Evolutionary conservation across 2,797 vertebrate genomes (phyloP).

Genomic region (Macropodus opercularis): DNA sequence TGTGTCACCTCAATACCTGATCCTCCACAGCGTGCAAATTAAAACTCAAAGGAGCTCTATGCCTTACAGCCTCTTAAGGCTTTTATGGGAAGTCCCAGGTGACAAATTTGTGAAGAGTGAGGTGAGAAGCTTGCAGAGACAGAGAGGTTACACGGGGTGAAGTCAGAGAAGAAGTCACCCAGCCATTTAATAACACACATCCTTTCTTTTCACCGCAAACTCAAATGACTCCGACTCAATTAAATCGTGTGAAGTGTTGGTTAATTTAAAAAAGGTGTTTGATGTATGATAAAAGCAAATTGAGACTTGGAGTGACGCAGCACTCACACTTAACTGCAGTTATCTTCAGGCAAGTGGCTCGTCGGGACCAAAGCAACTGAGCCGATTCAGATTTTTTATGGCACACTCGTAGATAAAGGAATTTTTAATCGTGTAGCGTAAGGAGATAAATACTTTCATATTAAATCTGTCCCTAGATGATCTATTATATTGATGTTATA

Average conservation of each 20-base stretch:
- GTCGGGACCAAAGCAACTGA: conserved; percentile 48
- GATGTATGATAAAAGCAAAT: conserved; percentile 68
- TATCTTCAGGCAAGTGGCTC: conserved; percentile 43
- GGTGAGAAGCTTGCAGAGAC: background rate
- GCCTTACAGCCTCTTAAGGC: conserved; percentile 22
- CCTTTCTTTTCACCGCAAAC: conserved; percentile 47
- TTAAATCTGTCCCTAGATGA: background rate
- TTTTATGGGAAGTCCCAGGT: conserved; percentile 53
- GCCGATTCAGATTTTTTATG: conserved; percentile 32
- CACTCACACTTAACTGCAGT: no score
- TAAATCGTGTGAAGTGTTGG: conserved; percentile 53
- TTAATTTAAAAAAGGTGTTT: conserved; percentile 50
- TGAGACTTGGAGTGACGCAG: conserved; percentile 51
- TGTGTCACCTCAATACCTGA: background rate
- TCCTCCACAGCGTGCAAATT: conserved; percentile 40
- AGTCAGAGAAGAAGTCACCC: conserved; percentile 29
- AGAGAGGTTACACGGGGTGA: background rate
- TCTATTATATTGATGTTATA: background rate
- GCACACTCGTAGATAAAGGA: conserved; percentile 1
- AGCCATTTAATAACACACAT: conserved; percentile 51
- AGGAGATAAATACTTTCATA: conserved; percentile 19
- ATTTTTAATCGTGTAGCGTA: conserved; percentile 11
- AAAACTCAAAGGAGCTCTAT: conserved; percentile 27
- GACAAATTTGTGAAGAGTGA: conserved; percentile 50
- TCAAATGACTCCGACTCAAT: conserved; percentile 62